phyloP scores from a whole-genome alignment of 2,113 vertebrate species.

The Trinectes maculatus region DNA sequence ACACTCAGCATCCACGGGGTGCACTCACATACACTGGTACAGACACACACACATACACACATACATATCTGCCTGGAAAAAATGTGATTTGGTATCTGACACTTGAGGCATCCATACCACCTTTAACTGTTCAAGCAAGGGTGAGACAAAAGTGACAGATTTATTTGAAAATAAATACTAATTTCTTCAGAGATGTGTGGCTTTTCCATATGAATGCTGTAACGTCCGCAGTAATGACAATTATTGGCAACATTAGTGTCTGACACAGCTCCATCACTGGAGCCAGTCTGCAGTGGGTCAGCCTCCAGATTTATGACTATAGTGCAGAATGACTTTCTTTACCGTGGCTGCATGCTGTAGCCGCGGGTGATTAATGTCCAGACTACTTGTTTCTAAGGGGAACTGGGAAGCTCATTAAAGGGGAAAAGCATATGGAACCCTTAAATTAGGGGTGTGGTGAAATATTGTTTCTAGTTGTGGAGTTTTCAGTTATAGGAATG shows the following conservation, averaged over 20 bases:
- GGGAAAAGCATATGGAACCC: slow-evolving; percentile 55
- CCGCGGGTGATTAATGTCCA: slow-evolving; percentile 68
- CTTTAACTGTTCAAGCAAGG: neutral
- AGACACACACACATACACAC: too few relatives aligned
- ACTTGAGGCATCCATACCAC: neutral
- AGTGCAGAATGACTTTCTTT: slow-evolving; percentile 42
- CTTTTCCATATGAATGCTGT: slow-evolving; percentile 41
- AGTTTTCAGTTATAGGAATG: slow-evolving; percentile 22
- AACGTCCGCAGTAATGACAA: slow-evolving; percentile 44
- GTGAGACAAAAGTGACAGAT: neutral
- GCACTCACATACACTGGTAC: too few relatives aligned
- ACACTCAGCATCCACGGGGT: too few relatives aligned
- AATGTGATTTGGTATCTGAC: neutral
- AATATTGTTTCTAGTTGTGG: slow-evolving; percentile 28
- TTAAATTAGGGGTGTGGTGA: slow-evolving; percentile 58
- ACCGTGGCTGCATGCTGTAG: slow-evolving; percentile 28
- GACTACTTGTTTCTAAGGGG: slow-evolving; percentile 62
- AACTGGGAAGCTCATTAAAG: slow-evolving; percentile 60
- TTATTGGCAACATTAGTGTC: slow-evolving; percentile 31
- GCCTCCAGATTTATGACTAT: slow-evolving; percentile 63
- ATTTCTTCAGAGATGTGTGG: slow-evolving; percentile 11
- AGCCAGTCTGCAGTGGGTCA: slow-evolving; percentile 56
- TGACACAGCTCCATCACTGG: slow-evolving; percentile 54
- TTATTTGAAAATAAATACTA: neutral
- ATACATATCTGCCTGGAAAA: too few relatives aligned